These are phyloP conservation scores for Coelopa frigida DNA, from an alignment of 1,140 invertebrate genomes.

Conservation along the genomic window DNA sequence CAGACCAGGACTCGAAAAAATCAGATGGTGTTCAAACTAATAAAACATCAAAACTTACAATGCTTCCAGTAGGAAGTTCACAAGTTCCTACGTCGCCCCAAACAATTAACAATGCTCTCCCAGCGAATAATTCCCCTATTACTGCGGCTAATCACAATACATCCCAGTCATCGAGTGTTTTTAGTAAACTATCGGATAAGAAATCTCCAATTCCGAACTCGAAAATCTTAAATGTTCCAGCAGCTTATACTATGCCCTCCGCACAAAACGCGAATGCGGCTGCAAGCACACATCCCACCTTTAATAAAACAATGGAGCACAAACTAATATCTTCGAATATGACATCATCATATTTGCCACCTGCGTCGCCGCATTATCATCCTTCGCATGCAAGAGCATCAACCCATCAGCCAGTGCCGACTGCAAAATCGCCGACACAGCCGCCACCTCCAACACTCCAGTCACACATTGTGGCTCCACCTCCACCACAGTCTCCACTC, in stretches of 20 bases:
- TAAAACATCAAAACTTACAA: slow-evolving; percentile 24
- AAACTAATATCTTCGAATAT: no score
- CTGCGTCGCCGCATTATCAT: slow-evolving; percentile 36
- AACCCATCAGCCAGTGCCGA: slow-evolving; percentile 4
- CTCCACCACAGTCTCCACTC: slow-evolving; percentile 22
- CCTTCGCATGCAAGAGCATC: slow-evolving; percentile 22
- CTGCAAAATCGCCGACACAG: slow-evolving; percentile 8
- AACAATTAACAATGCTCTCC: no score
- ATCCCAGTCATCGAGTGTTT: slow-evolving; percentile 10
- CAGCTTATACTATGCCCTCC: slow-evolving; percentile 33
- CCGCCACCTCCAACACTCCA: slow-evolving; percentile 20
- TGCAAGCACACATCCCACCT: slow-evolving; percentile 14
- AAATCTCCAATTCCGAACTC: slow-evolving; percentile 40
- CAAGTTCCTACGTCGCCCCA: no score
- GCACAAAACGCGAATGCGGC: slow-evolving; percentile 3
- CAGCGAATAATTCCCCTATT: no score
- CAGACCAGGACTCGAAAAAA: slow-evolving; percentile 4
- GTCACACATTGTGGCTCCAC: not conserved
- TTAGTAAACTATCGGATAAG: slow-evolving; percentile 39
- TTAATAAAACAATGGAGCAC: slow-evolving; percentile 28
- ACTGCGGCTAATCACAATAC: no score
- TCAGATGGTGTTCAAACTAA: not conserved
- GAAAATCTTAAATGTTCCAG: slow-evolving; percentile 40
- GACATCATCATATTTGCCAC: slow-evolving; percentile 25
- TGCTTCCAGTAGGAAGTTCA: slow-evolving; percentile 33